These are phyloP conservation scores for Macrobrachium nipponense DNA, from an alignment of 1,140 invertebrate genomes.

Conservation along the genomic window DNA sequence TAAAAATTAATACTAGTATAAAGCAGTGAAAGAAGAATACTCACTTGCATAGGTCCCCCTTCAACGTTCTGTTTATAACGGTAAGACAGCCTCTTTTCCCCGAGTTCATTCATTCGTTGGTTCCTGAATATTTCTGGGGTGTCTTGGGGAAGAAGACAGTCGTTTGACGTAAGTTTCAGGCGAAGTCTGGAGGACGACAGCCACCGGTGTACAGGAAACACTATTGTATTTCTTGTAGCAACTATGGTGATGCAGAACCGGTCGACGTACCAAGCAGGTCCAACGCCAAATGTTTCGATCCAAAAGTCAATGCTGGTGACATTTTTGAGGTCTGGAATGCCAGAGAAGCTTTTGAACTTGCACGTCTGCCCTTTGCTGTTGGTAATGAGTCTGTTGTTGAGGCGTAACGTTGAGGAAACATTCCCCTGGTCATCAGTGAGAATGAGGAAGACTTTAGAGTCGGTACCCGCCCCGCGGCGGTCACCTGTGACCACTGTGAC, in stretches of 20 bases:
- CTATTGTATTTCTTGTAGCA: conserved; percentile 54
- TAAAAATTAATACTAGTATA: not conserved
- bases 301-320: conserved; percentile 61
- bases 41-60: conserved; percentile 69
- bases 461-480: conserved; percentile 67
- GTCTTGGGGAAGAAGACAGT: conserved; percentile 49
- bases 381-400: conserved; percentile 67
- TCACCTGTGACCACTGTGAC: conserved; percentile 68
- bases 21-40: not conserved
- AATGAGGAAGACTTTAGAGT: conserved; percentile 67
- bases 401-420: conserved; percentile 62
- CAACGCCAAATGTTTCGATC: conserved; percentile 67
- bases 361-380: conserved; percentile 66
- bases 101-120: conserved; percentile 66
- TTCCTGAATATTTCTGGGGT: conserved; percentile 8
- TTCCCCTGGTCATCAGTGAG: conserved; percentile 66
- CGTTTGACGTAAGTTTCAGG: conserved; percentile 30
- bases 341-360: conserved; percentile 32
- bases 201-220: conserved; percentile 62
- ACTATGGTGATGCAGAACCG: conserved; percentile 68
- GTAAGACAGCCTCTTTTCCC: conserved; percentile 68
- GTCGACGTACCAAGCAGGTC: conserved; percentile 70
- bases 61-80: conserved; percentile 65
- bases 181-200: conserved; percentile 5
- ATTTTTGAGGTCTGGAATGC: conserved; percentile 61